phyloP scores from a whole-genome alignment of 2,113 vertebrate genomes.

The Ictalurus furcatus region DNA sequence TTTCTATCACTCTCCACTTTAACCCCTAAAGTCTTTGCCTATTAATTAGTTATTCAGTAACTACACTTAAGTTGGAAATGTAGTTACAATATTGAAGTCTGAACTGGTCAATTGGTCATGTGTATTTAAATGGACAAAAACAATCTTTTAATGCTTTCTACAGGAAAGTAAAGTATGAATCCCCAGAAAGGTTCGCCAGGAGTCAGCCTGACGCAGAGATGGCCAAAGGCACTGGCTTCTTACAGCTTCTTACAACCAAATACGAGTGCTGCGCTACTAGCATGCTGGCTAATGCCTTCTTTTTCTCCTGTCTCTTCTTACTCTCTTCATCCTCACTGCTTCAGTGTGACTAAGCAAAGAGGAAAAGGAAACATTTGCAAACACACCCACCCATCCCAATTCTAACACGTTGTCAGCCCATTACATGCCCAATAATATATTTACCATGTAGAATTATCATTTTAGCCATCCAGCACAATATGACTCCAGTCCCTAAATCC shows the following conservation, averaged over 20 bases:
- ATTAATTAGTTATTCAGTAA: background rate
- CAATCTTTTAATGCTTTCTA: background rate
- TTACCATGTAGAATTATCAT: slow-evolving; percentile 55
- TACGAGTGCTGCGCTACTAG: slow-evolving; percentile 1
- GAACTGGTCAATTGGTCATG: background rate
- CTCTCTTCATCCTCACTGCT: background rate
- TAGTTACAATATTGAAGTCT: background rate
- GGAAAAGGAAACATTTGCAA: background rate
- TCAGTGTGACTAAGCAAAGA: slow-evolving; percentile 12
- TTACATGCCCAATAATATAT: slow-evolving; percentile 57
- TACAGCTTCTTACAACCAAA: background rate
- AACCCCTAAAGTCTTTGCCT: background rate
- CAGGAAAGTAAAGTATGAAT: slow-evolving; percentile 31
- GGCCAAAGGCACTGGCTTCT: slow-evolving; percentile 5
- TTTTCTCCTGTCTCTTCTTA: background rate
- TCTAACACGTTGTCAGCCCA: slow-evolving; percentile 24
- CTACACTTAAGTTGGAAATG: background rate
- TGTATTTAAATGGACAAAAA: slow-evolving; percentile 7
- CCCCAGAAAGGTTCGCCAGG: slow-evolving; percentile 3
- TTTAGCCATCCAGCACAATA: slow-evolving; percentile 58
- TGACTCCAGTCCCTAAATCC: slow-evolving; percentile 56
- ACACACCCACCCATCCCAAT: slow-evolving; percentile 10
- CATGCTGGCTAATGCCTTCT: slow-evolving; percentile 16
- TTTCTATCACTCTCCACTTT: background rate
- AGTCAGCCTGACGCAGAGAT: slow-evolving; percentile 6